A percentile compares a stretch with the other conserved stretches of the same genome.
phyloP scores from a whole-genome alignment of 2,888 invertebrate genomes.

The Acanthoscelides obtectus region DNA sequence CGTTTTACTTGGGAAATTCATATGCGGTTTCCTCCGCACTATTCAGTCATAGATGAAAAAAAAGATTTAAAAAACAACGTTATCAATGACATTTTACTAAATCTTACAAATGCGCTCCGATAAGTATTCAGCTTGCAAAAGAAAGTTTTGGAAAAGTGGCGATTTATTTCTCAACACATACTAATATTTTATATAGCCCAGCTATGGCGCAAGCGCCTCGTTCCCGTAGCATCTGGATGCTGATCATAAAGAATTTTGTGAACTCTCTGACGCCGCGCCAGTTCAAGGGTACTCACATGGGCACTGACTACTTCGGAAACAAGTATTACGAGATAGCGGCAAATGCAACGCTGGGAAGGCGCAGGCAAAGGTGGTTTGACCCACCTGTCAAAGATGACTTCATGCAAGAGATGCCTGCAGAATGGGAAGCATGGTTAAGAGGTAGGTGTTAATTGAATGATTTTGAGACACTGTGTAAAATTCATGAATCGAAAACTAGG shows the following conservation, averaged over 20 bases:
- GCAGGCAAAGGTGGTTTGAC: constrained; percentile 69
- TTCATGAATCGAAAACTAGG: too few relatives aligned
- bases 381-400: constrained; percentile 60
- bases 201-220: background rate
- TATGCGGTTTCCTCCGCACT: too few relatives aligned
- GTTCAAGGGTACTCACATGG: constrained; percentile 54
- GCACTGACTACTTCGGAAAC: constrained; percentile 77
- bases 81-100: too few relatives aligned
- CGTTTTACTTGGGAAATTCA: too few relatives aligned
- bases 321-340: constrained; percentile 75
- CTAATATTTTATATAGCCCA: background rate
- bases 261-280: constrained; percentile 58
- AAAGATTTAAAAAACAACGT: too few relatives aligned
- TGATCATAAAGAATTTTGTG: constrained; percentile 58
- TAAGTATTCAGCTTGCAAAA: too few relatives aligned
- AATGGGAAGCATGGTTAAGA: constrained; percentile 87
- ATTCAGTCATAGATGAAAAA: too few relatives aligned
- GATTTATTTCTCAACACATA: background rate
- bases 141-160: too few relatives aligned
- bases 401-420: constrained; percentile 71
- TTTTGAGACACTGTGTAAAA: too few relatives aligned
- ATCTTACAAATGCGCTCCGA: too few relatives aligned
- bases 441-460: constrained; percentile 44
- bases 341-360: constrained; percentile 60
- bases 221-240: constrained; percentile 39